Conservation (phyloP, 1,140 invertebrate species). For the Eulimnadia texana region DNA sequence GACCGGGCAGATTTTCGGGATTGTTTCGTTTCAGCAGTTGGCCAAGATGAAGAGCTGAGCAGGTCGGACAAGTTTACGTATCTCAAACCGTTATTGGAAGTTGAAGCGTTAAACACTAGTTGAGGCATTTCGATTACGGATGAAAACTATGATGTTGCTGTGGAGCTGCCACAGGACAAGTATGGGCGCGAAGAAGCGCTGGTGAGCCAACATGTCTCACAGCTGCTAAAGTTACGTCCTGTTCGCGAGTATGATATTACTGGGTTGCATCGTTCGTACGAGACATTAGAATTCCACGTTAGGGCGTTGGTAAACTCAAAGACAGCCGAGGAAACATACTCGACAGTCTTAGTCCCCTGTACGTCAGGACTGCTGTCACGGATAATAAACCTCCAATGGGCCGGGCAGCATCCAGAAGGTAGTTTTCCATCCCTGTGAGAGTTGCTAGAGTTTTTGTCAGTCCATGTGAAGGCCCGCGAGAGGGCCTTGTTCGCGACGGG, state of each 20-base stretch:
- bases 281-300: conserved; percentile 4
- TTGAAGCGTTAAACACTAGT: neutral
- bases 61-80: conserved; percentile 5
- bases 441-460: neutral
- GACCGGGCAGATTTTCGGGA: conserved; percentile 4
- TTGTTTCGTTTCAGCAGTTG: neutral
- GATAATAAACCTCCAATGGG: conserved; percentile 1
- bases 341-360: neutral
- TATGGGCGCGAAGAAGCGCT: neutral
- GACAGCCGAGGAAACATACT: neutral
- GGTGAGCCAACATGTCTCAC: neutral
- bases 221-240: neutral
- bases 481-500: neutral
- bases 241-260: neutral
- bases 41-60: neutral
- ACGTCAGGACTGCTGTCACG: neutral
- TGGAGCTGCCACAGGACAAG: neutral
- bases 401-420: neutral
- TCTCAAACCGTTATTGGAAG: neutral
- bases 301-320: neutral
- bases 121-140: neutral
- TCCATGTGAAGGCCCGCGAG: neutral
- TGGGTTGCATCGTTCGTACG: neutral
- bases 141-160: neutral
- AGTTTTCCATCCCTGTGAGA: neutral